Base-by-base conservation (phyloP, 2,888 invertebrate genomes). In the Mystacides longicornis region DNA sequence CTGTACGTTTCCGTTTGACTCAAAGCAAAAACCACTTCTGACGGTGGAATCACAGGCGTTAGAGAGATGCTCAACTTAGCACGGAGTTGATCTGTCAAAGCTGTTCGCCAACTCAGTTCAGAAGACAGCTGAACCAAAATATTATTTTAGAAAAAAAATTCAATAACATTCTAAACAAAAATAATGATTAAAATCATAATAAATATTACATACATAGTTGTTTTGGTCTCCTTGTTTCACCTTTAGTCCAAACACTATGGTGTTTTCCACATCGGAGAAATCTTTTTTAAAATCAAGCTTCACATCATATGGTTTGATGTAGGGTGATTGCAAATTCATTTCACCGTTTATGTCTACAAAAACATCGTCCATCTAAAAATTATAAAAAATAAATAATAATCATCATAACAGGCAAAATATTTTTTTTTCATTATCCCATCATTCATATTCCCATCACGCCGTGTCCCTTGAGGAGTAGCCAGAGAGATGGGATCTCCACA, bases 221-320 rank as follows among this genome's bases (percentile, higher is more conserved):
- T 74, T 67, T 9, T 74, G 75, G 2, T 74, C 71, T 14, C 81
- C 78, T 59, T 83, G 80, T 2, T 73, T 72, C 19, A 83, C 73
- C 50, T 81, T 79, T 46, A 87, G 78, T 11, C 81, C 80, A 2
- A 86, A 77, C 23, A 82, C 82, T 1, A 89, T 65, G 2, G 75
- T 70, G 60, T 83, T 87, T 62, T 86, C 85, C 0, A 74, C 69
- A 1, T 80, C 79, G 0, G 83, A 81, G 60, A 85, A 84, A 64
- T 87, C 84, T 63, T 86, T 87, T 63, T 82, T 85, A 46, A 85
- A 79, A 62, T 79, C 75, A 64, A 85, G 73, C 62, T 80, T 80
- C 20, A 83, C 82, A 60, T 75, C 80, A 53, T 88, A 87, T 51
- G 87, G 74, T 2, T 78, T 78, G 19, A 88, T 70, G 51, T 80